Evolutionary conservation across 2,113 vertebrate genomes (phyloP).

Genomic region (Pseudorhombus dupliciocellatus): DNA sequence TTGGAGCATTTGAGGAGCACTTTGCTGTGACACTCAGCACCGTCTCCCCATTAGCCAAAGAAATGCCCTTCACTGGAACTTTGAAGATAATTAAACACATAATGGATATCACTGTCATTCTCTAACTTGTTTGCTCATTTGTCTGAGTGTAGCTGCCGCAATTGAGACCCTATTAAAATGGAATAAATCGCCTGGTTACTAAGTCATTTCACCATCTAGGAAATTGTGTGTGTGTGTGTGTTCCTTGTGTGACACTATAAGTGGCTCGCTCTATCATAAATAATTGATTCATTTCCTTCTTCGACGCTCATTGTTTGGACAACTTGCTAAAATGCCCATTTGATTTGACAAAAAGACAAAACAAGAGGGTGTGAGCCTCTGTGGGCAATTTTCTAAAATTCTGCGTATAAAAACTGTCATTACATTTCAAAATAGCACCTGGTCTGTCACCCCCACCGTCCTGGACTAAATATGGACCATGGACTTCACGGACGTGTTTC

Average conservation of each 20-base stretch:
- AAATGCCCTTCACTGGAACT: slow-evolving; percentile 85
- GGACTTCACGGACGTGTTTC: slow-evolving; percentile 37
- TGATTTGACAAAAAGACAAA: slow-evolving; percentile 72
- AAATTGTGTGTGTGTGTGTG: slow-evolving; percentile 50
- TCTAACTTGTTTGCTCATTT: slow-evolving; percentile 83
- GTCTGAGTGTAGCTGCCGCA: slow-evolving; percentile 78
- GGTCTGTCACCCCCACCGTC: slow-evolving; percentile 41
- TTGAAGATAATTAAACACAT: slow-evolving; percentile 87
- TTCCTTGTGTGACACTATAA: slow-evolving; percentile 57
- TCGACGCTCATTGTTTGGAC: slow-evolving; percentile 72
- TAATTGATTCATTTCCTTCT: slow-evolving; percentile 77
- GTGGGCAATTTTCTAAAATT: slow-evolving; percentile 48
- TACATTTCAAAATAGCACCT: slow-evolving; percentile 34
- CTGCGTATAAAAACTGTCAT: slow-evolving; percentile 39
- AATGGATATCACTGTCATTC: slow-evolving; percentile 85
- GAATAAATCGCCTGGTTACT: slow-evolving; percentile 81
- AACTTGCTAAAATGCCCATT: slow-evolving; percentile 72
- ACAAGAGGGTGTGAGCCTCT: slow-evolving; percentile 50
- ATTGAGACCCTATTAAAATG: slow-evolving; percentile 83
- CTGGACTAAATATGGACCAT: slow-evolving; percentile 31
- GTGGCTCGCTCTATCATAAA: slow-evolving; percentile 73
- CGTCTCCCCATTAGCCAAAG: slow-evolving; percentile 81
- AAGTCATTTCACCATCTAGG: slow-evolving; percentile 82
- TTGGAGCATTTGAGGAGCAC: slow-evolving; percentile 73
- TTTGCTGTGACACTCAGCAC: slow-evolving; percentile 77